Evolutionary conservation across 2,113 vertebrate species (phyloP).

Genomic region (Agapornis roseicollis): DNA sequence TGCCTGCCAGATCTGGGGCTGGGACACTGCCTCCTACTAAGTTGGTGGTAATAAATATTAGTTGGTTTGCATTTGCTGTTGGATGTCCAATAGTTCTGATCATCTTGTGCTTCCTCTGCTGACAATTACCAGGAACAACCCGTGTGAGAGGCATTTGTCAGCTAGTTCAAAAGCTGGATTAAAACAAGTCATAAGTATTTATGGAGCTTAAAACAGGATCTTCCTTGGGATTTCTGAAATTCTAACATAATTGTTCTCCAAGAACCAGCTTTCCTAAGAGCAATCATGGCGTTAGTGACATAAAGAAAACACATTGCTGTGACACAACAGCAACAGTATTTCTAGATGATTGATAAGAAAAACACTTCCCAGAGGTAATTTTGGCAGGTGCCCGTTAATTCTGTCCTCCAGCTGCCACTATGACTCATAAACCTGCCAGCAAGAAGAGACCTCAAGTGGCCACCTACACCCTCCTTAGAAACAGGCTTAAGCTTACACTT

Average conservation of each 20-base stretch:
- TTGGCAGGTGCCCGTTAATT: background rate
- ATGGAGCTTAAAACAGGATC: background rate
- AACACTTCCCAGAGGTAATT: background rate
- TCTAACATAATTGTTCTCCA: background rate
- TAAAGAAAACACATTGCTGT: background rate
- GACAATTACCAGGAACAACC: background rate
- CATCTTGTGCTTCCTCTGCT: background rate
- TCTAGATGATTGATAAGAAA: constrained; percentile 31
- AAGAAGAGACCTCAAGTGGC: background rate
- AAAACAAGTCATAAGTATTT: background rate
- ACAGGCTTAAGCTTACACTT: background rate
- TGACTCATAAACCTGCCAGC: constrained; percentile 28
- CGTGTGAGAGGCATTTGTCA: background rate
- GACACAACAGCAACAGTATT: background rate
- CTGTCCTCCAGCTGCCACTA: background rate
- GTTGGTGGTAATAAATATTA: background rate
- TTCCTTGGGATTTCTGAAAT: background rate
- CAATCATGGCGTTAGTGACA: background rate
- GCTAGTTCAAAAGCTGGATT: background rate
- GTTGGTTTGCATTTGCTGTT: background rate
- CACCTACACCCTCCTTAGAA: background rate
- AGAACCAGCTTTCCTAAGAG: background rate
- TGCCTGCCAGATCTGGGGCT: background rate
- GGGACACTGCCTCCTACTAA: background rate
- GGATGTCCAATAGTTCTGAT: background rate